These are phyloP conservation scores for Mesoclemmys tuberculata DNA, from an alignment of 2,113 vertebrate genomes.

Conservation along the genomic window DNA sequence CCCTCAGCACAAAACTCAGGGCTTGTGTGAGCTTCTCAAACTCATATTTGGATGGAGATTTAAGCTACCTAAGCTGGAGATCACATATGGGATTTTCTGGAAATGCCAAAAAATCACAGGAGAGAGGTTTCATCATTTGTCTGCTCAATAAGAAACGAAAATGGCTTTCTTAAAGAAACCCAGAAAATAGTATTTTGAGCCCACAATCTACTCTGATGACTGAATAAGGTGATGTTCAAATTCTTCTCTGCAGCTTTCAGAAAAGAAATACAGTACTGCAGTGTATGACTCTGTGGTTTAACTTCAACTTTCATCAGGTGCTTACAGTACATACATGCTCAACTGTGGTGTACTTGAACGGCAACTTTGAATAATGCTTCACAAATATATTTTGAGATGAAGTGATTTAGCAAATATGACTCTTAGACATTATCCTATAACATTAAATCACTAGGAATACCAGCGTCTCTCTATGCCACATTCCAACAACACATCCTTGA, in stretches of 20 bases:
- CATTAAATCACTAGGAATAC: neutral
- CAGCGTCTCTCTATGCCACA: accelerated
- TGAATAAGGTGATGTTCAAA: neutral
- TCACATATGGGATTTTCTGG: constrained; percentile 32
- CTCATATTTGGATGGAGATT: constrained; percentile 12
- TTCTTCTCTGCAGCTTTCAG: neutral
- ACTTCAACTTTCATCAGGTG: neutral
- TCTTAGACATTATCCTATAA: neutral
- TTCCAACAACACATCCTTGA: neutral
- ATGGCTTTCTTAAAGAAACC: neutral
- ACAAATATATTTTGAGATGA: neutral
- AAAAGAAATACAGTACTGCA: neutral
- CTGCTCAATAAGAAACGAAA: neutral
- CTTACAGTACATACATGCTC: neutral
- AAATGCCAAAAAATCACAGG: constrained; percentile 27
- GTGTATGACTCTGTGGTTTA: neutral
- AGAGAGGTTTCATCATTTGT: neutral
- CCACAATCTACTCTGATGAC: neutral
- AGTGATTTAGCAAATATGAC: neutral
- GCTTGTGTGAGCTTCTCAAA: neutral
- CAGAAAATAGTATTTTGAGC: neutral
- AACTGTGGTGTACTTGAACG: neutral
- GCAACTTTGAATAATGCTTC: neutral
- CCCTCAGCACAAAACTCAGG: constrained; percentile 1
- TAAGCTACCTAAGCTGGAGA: constrained; percentile 17